Conservation (phyloP, 2,888 invertebrate species). For the Drosophila monieri region DNA sequence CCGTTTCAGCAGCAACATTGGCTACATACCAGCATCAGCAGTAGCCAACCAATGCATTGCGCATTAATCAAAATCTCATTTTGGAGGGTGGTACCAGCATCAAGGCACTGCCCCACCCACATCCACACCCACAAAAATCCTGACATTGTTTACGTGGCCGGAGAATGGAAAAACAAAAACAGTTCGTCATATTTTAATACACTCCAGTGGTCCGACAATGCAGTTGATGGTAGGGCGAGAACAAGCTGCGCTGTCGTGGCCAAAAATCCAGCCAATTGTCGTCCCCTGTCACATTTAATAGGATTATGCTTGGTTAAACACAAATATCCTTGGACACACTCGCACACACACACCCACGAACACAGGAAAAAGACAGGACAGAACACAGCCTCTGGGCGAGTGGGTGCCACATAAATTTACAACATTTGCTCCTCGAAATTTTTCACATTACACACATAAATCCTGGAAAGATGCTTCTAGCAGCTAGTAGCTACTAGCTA, state of each 20-base stretch:
- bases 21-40: slow-evolving; percentile 2
- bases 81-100: slow-evolving; percentile 35
- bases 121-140: slow-evolving; percentile 4
- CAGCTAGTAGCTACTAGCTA: slow-evolving; percentile 25
- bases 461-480: slow-evolving; percentile 59
- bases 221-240: slow-evolving; percentile 18
- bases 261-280: slow-evolving; percentile 72
- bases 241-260: slow-evolving; percentile 46
- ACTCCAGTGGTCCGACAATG: slow-evolving; percentile 65
- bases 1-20: slow-evolving; percentile 8
- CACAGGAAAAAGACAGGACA: background rate
- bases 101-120: background rate
- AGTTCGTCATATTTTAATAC: slow-evolving; percentile 73
- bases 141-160: slow-evolving; percentile 37
- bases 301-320: slow-evolving; percentile 79
- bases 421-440: slow-evolving; percentile 68
- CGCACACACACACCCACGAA: slow-evolving; percentile 15
- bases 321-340: slow-evolving; percentile 55
- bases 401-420: slow-evolving; percentile 64
- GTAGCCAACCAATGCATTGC: slow-evolving; percentile 34
- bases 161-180: slow-evolving; percentile 54
- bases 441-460: slow-evolving; percentile 74
- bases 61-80: slow-evolving; percentile 80
- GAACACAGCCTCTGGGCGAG: slow-evolving; percentile 9
- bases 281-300: slow-evolving; percentile 75